Base-by-base conservation (phyloP, 2,888 invertebrate genomes). In the Stictocephala bisonia region DNA sequence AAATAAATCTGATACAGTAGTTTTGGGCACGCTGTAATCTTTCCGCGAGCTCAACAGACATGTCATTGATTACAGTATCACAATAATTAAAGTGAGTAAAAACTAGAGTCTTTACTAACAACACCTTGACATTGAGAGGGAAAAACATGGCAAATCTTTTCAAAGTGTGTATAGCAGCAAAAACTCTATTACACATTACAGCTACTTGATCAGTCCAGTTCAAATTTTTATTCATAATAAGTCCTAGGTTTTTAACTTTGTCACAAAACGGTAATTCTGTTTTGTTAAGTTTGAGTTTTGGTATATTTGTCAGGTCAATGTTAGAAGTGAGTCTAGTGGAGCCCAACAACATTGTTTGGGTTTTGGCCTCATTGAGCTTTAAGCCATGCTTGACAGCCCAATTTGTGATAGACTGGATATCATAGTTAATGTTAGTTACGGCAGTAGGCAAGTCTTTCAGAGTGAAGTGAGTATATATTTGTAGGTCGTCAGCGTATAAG, bases 81-180 rank as follows among this genome's bases (percentile, higher is more conserved):
- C 70, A 56, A 24, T 71, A 71, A 22, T 58, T 29, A 15, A 58
- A 60, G 40, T 56, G 22, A n/a, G 70, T 27, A 22, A 70, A n/a
- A 41, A 41, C 26, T 24, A 40, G 41, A 18, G 41, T 64, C 20
- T 53, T 53, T 24, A 53, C 53, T 27, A 53, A 15, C 26, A 53
- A 13, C 3, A n/a, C 15, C 24, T 26, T 64, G 41, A 66, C 48
- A 26, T 48, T 24, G 1, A 44, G 27, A 24, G 66, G 66, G 3
- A 18, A 22, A 20, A 18, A 22, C 18, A 18, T 3, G 13, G 18
- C 7, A 6, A 51, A 20, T 51, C 13, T 15, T 22, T 51, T 7
- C 51, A 51, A 51, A 20, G 20, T 27, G 15, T 66, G 66, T 6
- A 44, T 66, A 20, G 26, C 66, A 6, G 44, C 44, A 66, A 66